A percentile compares a stretch with the other conserved stretches of the same genome.
These are phyloP conservation scores for Coturnix japonica DNA, from an alignment of 2,113 vertebrate genomes.

Conservation along the genomic window DNA sequence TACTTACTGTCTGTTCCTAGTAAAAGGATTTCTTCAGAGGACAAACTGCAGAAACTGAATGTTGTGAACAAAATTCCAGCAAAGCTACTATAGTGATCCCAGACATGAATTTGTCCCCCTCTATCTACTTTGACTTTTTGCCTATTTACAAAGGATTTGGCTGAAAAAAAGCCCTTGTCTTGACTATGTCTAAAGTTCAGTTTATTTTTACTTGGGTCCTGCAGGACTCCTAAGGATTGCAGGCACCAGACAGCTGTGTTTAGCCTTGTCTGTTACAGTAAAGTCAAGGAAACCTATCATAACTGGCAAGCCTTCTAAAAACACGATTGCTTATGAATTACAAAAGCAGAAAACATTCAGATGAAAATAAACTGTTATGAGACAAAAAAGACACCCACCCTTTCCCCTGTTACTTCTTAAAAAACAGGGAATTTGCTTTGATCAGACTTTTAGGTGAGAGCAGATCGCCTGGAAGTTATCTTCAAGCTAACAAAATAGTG, in stretches of 20 bases:
- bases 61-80: neutral
- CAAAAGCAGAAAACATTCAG: slow-evolving; percentile 70
- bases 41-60: neutral
- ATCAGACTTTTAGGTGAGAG: slow-evolving; percentile 66
- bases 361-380: slow-evolving; percentile 77
- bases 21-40: neutral
- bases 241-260: slow-evolving; percentile 76
- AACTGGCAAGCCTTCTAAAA: slow-evolving; percentile 76
- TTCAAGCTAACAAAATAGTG: slow-evolving; percentile 65
- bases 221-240: slow-evolving; percentile 57
- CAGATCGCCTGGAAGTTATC: slow-evolving; percentile 57
- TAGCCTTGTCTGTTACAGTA: slow-evolving; percentile 66
- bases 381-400: slow-evolving; percentile 62
- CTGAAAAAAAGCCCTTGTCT: slow-evolving; percentile 50
- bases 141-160: slow-evolving; percentile 44
- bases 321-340: slow-evolving; percentile 59
- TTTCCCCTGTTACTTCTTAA: slow-evolving; percentile 41
- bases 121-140: neutral
- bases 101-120: neutral
- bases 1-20: neutral
- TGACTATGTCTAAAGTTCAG: slow-evolving; percentile 55
- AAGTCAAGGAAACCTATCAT: slow-evolving; percentile 68
- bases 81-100: slow-evolving; percentile 8
- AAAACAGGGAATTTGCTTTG: slow-evolving; percentile 42
- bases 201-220: slow-evolving; percentile 72